These are phyloP conservation scores for Pseudoips prasinana DNA, from an alignment of 2,888 invertebrate genomes.

Conservation along the genomic window DNA sequence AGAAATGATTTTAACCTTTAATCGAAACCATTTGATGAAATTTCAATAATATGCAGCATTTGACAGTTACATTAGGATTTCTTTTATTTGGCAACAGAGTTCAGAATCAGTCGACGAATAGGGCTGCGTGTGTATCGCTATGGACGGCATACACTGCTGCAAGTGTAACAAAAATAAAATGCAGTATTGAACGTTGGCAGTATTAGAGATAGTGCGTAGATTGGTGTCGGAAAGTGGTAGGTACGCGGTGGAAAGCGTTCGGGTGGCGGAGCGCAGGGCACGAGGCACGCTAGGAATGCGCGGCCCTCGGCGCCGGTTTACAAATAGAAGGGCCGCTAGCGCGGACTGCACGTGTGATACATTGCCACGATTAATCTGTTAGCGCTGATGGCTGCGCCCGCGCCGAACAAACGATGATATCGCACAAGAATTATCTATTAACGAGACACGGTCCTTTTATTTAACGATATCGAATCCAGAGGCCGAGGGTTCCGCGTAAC, in stretches of 20 bases:
- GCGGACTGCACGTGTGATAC: conserved; percentile 76
- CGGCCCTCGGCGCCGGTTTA: conserved; percentile 79
- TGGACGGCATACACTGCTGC: conserved; percentile 51
- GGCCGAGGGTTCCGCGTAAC: conserved; percentile 19
- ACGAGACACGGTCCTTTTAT: conserved; percentile 28
- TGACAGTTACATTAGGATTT: conserved; percentile 62
- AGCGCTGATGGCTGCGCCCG: conserved; percentile 62
- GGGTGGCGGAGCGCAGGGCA: conserved; percentile 58
- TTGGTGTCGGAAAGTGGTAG: conserved; percentile 38
- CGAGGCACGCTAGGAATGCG: conserved; percentile 75
- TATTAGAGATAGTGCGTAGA: conserved; percentile 42
- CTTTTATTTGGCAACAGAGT: conserved; percentile 52
- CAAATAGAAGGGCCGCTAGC: conserved; percentile 79
- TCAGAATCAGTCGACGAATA: conserved; percentile 32
- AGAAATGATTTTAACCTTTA: too few species aligned
- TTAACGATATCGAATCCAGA: conserved; percentile 15
- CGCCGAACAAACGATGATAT: conserved; percentile 45
- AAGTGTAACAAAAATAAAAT: conserved; percentile 36
- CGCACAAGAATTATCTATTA: conserved; percentile 43
- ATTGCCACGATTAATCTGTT: conserved; percentile 74
- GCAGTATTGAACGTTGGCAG: conserved; percentile 40
- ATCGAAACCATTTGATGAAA: conserved; percentile 54
- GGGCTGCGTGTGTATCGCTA: conserved; percentile 13
- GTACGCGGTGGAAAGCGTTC: conserved; percentile 37
- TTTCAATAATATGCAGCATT: conserved; percentile 52